Evolutionary conservation across 2,888 invertebrate species (phyloP), one percentile per base, ranked within the genome.

Genomic region (Ormia ochracea): DNA sequence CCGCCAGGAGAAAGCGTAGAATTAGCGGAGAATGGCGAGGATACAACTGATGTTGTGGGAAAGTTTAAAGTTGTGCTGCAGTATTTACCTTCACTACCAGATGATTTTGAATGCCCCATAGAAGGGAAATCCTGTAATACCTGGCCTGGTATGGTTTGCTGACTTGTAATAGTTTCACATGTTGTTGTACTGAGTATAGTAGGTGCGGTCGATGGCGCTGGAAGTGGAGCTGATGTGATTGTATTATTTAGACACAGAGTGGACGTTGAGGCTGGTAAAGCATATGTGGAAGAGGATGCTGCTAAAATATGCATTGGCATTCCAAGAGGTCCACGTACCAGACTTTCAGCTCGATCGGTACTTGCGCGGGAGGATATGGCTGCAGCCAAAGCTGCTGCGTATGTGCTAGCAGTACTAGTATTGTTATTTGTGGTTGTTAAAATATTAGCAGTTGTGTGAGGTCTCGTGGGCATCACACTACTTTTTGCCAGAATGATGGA

Each of bases 321-420:
- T 65, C 85, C 87, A 36, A 87, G 81, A 0, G 87, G 86, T 28
- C 87, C 86, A 52, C 88, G 86, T 19, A 87, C 63, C 6, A 82
- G 80, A 48, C 65, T 81, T 70, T 83, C 82, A 17, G 66, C 17
- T 56, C 81, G 74, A 23, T 81, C 80, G 4, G 63, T 65, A 19
- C 61, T 74, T 14, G 54, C 45, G 10, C 79, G 76, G 33, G 83
- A 82, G 12, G 83, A 73, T 21, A 76, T 76, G 45, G 78, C 70
- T 19, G 78, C 70, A 45, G 82, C 78, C 21, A 82, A 74, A 4
- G 86, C 86, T 50, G 81, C 72, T 17, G 77, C 81, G 38, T 87
- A 88, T 61, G 86, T 87, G 81, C 88, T 88, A 48, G 89, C 88
- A 82, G 84, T 85, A 14, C 48, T 74, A 31, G 28, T 65, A 31